These are phyloP conservation scores for Girardinus metallicus DNA, from an alignment of 2,797 vertebrate genomes.

Conservation along the genomic window DNA sequence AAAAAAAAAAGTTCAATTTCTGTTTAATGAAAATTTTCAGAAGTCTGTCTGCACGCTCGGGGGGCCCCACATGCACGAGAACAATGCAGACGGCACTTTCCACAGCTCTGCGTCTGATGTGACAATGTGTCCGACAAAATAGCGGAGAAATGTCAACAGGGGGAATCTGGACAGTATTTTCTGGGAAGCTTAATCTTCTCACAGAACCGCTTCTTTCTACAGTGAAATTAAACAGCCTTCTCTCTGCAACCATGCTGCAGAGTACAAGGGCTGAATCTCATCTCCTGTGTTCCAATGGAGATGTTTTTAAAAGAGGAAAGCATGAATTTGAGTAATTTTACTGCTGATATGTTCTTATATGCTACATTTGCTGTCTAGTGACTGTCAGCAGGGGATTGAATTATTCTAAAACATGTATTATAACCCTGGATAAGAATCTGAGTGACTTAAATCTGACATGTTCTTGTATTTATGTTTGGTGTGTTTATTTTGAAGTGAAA, in stretches of 20 bases:
- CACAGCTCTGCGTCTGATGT: constrained; percentile 36
- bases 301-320: background rate
- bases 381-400: background rate
- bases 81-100: constrained; percentile 41
- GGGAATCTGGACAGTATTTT: constrained; percentile 40
- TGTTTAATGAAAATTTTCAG: constrained; percentile 61
- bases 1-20: constrained; percentile 50
- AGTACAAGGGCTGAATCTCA: background rate
- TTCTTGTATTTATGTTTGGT: background rate
- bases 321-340: no score
- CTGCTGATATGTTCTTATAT: background rate
- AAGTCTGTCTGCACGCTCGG: constrained; percentile 44
- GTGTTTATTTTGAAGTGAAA: background rate
- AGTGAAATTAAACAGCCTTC: background rate
- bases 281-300: background rate
- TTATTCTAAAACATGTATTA: background rate
- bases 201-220: constrained; percentile 11
- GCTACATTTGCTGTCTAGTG: background rate
- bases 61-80: constrained; percentile 29
- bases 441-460: background rate
- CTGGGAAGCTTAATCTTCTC: constrained; percentile 41
- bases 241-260: background rate
- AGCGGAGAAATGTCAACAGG: constrained; percentile 47
- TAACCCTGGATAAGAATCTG: background rate
- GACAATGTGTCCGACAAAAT: constrained; percentile 39